phyloP scores from a whole-genome alignment of 2,888 invertebrate genomes.

The Falcaria lacertinaria region DNA sequence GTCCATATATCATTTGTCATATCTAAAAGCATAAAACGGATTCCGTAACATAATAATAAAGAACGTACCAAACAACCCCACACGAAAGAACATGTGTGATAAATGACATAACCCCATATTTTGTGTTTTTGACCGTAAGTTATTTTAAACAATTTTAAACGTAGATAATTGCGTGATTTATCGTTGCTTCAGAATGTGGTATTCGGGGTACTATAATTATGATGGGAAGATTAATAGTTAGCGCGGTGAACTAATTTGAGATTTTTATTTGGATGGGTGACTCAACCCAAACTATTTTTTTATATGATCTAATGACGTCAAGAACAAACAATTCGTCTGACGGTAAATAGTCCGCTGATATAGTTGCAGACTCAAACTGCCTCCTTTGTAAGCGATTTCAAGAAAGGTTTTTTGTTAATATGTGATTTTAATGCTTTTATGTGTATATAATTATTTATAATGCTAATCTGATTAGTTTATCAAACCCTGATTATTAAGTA shows the following conservation, averaged over 20 bases:
- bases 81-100: background rate
- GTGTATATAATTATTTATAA: too few relatives aligned
- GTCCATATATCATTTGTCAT: constrained; percentile 1
- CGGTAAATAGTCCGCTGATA: too few relatives aligned
- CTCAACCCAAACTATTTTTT: background rate
- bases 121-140: background rate
- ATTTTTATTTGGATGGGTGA: background rate
- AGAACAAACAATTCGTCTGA: too few relatives aligned
- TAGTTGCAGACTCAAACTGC: too few relatives aligned
- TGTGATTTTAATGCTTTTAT: too few relatives aligned
- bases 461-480: too few relatives aligned
- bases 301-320: background rate
- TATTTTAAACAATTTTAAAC: background rate
- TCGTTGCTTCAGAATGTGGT: background rate
- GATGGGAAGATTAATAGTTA: background rate
- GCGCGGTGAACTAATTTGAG: background rate
- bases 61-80: background rate
- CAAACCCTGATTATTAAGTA: too few relatives aligned
- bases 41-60: constrained; percentile 2
- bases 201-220: background rate
- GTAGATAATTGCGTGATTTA: constrained; percentile 2
- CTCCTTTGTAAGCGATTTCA: too few relatives aligned
- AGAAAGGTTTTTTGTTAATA: too few relatives aligned
- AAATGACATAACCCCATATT: background rate
- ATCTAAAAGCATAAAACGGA: constrained; percentile 1